Conservation (phyloP, 2,797 vertebrate species). For the Pseudochirops corinnae region DNA sequence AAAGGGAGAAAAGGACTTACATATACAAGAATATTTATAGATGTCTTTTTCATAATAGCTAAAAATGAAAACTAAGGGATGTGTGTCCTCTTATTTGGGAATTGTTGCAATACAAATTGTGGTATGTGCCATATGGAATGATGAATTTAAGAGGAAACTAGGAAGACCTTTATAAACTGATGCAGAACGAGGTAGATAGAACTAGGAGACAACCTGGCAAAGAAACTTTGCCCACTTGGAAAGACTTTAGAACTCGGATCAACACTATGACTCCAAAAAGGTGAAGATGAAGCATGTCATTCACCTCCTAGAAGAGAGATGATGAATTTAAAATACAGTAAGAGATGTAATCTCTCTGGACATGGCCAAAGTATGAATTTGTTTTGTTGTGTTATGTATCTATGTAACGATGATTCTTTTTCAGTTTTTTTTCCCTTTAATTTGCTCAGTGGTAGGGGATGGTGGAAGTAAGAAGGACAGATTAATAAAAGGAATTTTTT, state of each 20-base stretch:
- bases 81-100: neutral
- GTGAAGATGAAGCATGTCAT: neutral
- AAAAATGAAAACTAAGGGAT: neutral
- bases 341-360: neutral
- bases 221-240: neutral
- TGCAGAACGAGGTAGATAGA: neutral
- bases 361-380: neutral
- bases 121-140: neutral
- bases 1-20: neutral
- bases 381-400: neutral
- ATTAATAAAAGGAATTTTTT: neutral
- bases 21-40: neutral
- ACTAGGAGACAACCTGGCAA: neutral
- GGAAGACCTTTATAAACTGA: neutral
- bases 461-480: neutral
- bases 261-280: neutral
- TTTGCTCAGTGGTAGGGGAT: neutral
- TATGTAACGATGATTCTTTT: neutral
- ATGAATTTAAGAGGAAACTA: neutral
- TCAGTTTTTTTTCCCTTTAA: neutral
- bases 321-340: neutral
- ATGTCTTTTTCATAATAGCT: neutral
- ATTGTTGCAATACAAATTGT: neutral
- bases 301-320: neutral
- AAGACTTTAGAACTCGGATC: neutral